Conservation (phyloP, 2,888 invertebrate species). For the Chymomyza caudatula region DNA sequence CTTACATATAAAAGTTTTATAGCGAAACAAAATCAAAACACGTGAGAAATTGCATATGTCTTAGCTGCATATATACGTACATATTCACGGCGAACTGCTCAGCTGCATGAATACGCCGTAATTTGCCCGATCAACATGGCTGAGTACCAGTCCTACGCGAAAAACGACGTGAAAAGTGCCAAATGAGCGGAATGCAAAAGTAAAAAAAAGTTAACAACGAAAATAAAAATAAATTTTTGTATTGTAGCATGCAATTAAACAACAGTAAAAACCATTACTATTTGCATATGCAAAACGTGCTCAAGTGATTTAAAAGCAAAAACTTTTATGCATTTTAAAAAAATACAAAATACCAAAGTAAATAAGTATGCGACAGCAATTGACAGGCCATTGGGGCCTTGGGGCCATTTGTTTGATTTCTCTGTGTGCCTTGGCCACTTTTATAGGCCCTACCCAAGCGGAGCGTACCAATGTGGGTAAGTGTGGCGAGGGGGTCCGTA, state of each 20-base stretch:
- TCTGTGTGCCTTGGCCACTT: constrained; percentile 23
- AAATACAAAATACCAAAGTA: background rate
- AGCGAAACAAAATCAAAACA: background rate
- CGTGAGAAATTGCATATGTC: background rate
- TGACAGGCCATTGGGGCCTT: background rate
- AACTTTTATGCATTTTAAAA: constrained; percentile 6
- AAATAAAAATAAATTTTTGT: background rate
- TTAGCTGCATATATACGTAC: background rate
- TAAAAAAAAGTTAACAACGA: constrained; percentile 19
- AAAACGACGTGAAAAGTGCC: background rate
- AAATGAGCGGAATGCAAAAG: background rate
- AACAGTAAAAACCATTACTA: constrained; percentile 20
- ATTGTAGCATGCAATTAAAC: constrained; percentile 18
- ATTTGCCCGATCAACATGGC: background rate
- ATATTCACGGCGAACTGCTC: constrained; percentile 37
- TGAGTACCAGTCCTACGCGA: background rate
- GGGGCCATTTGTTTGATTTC: constrained; percentile 29
- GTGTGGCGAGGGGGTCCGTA: constrained; percentile 18
- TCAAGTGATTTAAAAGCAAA: constrained; percentile 13
- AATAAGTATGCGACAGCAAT: constrained; percentile 3
- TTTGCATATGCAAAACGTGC: constrained; percentile 9
- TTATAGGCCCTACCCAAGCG: constrained; percentile 23
- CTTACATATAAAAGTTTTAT: background rate
- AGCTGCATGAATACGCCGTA: constrained; percentile 3
- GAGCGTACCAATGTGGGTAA: constrained; percentile 64